These are phyloP conservation scores for Jordanella pulchra DNA, from an alignment of 2,797 vertebrate species.

Conservation along the genomic window DNA sequence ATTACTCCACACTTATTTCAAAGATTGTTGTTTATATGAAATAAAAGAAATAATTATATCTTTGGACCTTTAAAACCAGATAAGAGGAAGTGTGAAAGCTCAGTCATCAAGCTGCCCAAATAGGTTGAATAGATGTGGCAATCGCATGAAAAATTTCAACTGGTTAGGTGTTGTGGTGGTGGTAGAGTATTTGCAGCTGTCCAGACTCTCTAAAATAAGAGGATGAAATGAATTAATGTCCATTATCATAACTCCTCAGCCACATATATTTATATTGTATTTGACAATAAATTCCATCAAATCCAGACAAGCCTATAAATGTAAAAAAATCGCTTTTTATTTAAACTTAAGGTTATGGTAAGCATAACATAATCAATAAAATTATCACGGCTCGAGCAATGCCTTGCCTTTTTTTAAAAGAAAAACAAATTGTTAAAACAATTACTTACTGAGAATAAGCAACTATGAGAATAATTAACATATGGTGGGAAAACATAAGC, in stretches of 20 bases:
- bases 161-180: neutral
- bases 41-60: neutral
- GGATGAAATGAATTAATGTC: neutral
- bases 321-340: neutral
- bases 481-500: constrained; percentile 18
- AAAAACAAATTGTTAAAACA: neutral
- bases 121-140: too few species aligned
- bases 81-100: too few species aligned
- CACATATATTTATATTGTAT: neutral
- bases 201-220: neutral
- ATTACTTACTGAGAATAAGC: neutral
- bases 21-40: neutral
- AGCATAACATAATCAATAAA: neutral
- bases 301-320: neutral
- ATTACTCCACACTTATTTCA: too few species aligned
- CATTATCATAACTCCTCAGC: neutral
- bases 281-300: neutral
- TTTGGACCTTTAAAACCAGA: neutral
- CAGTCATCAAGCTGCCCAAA: too few species aligned
- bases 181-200: neutral
- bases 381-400: neutral
- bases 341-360: neutral
- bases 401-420: neutral
- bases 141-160: neutral
- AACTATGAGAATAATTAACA: constrained; percentile 19